phyloP scores from a whole-genome alignment of 2,797 vertebrate species.

The Cirrhinus molitorella region DNA sequence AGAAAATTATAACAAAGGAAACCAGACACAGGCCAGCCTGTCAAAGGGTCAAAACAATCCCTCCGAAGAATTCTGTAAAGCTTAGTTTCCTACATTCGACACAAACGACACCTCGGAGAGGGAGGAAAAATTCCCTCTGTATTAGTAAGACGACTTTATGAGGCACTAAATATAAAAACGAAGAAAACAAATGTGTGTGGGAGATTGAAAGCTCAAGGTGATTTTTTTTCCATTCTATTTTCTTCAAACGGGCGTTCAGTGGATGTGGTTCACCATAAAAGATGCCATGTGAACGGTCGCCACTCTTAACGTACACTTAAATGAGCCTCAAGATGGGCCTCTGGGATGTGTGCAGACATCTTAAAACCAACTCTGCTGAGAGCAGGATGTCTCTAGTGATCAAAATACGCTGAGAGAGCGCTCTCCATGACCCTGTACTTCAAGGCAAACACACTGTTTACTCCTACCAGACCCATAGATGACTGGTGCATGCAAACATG shows the following conservation, averaged over 20 bases:
- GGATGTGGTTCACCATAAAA: conserved; percentile 17
- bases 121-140: conserved; percentile 2
- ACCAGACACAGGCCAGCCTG: conserved; percentile 39
- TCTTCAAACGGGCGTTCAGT: conserved; percentile 23
- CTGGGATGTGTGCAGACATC: conserved; percentile 27
- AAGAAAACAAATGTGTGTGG: conserved; percentile 3
- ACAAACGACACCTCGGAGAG: neutral
- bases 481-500: conserved; percentile 66
- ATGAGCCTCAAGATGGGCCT: conserved; percentile 30
- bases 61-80: conserved; percentile 7
- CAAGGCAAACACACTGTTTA: conserved; percentile 77
- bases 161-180: conserved; percentile 17
- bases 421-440: conserved; percentile 66
- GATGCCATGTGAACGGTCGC: conserved; percentile 10
- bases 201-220: conserved; percentile 10
- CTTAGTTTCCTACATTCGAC: neutral
- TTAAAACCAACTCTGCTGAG: conserved; percentile 50
- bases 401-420: conserved; percentile 61
- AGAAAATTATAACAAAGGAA: conserved; percentile 57
- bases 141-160: conserved; percentile 10
- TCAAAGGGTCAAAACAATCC: conserved; percentile 50
- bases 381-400: conserved; percentile 43
- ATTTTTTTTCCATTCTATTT: conserved; percentile 12
- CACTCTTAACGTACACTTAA: conserved; percentile 31
- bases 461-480: conserved; percentile 69